A percentile compares a stretch with the other conserved stretches of the same genome.
Evolutionary conservation across 1,140 invertebrate genomes (phyloP).

Genomic region (Ephestia elutella): DNA sequence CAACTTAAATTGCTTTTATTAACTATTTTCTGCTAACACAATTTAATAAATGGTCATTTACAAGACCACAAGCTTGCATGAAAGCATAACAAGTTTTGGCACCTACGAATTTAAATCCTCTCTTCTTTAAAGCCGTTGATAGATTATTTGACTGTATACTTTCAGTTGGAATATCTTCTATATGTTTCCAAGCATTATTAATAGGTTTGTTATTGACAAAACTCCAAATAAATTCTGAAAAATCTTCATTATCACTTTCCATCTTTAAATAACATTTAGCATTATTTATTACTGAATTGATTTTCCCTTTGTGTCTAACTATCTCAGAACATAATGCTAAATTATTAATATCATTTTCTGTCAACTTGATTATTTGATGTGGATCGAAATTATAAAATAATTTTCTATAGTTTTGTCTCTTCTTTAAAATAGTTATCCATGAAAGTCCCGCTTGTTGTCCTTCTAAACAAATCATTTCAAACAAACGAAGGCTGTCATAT

Average conservation of each 20-base stretch:
- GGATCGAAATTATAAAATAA: constrained; percentile 51
- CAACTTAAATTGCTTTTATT: neutral
- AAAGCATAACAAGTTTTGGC: constrained; percentile 63
- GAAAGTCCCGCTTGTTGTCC: constrained; percentile 65
- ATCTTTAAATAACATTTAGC: constrained; percentile 50
- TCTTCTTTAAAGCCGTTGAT: constrained; percentile 51
- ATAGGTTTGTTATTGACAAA: constrained; percentile 51
- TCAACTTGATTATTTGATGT: constrained; percentile 36
- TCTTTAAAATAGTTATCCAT: constrained; percentile 61
- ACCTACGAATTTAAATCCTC: constrained; percentile 59
- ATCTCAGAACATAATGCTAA: constrained; percentile 35
- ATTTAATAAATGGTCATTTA: constrained; percentile 52
- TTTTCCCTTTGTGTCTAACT: constrained; percentile 55
- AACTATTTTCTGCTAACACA: constrained; percentile 22
- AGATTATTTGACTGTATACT: constrained; percentile 40
- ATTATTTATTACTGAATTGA: constrained; percentile 56
- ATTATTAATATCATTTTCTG: constrained; percentile 30
- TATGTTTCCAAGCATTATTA: constrained; percentile 42
- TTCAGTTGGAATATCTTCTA: constrained; percentile 43
- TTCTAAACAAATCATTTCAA: constrained; percentile 66
- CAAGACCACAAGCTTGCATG: constrained; percentile 65
- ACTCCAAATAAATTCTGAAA: constrained; percentile 56
- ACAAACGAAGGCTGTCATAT: constrained; percentile 39
- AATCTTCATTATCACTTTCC: constrained; percentile 42
- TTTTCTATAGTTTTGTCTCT: constrained; percentile 50